A percentile compares a stretch with the other conserved stretches of the same genome.
Conservation (phyloP, 37 sponge, comb jelly and placozoan genomes). For the Tethya wilhelma region DNA sequence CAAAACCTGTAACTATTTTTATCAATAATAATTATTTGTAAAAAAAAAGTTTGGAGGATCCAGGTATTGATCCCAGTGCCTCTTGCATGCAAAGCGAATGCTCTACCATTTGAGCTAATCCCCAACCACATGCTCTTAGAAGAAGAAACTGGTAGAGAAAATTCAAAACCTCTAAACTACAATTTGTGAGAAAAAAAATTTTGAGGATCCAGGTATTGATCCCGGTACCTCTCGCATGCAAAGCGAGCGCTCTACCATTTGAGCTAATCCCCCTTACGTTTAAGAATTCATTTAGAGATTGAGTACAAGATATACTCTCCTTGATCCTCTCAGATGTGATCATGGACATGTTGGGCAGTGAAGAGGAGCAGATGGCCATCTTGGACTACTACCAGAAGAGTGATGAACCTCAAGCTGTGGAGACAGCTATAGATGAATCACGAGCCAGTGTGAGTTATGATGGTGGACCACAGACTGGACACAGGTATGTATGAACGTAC, state of each 20-base stretch:
- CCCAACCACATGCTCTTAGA: too few relatives aligned
- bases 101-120: too few relatives aligned
- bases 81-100: too few relatives aligned
- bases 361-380: constrained; percentile 39
- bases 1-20: too few relatives aligned
- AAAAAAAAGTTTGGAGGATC: too few relatives aligned
- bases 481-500: background rate
- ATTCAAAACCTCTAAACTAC: too few relatives aligned
- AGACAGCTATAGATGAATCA: constrained; percentile 47
- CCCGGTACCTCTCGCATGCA: too few relatives aligned
- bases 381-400: constrained; percentile 42
- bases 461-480: background rate
- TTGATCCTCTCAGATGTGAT: constrained; percentile 59
- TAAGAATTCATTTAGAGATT: background rate
- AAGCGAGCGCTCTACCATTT: too few relatives aligned
- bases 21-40: too few relatives aligned
- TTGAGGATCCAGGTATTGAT: background rate
- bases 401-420: constrained; percentile 38
- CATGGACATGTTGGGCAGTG: constrained; percentile 83
- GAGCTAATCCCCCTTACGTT: background rate
- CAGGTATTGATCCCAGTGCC: too few relatives aligned
- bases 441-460: background rate
- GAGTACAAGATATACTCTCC: background rate
- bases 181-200: too few relatives aligned
- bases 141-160: too few relatives aligned